These are phyloP conservation scores for Cyrtonyx montezumae DNA, from an alignment of 2,113 vertebrate genomes.

Conservation along the genomic window DNA sequence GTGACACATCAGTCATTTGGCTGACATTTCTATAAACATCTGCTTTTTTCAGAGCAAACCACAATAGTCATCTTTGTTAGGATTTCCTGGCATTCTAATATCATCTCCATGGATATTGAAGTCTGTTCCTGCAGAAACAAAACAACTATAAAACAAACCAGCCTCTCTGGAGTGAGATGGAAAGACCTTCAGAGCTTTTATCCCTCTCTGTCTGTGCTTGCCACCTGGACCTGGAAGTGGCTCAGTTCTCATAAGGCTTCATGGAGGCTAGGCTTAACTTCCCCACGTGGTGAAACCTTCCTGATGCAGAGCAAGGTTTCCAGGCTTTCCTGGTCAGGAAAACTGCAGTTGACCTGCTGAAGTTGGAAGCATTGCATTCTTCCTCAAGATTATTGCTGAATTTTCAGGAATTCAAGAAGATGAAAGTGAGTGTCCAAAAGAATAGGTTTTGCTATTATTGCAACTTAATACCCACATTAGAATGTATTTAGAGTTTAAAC, in stretches of 20 bases:
- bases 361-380: background rate
- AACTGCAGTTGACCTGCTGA: background rate
- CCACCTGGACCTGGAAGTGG: background rate
- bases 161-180: background rate
- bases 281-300: background rate
- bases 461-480: too few relatives aligned
- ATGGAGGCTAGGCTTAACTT: background rate
- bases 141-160: conserved; percentile 4
- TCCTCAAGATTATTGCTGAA: background rate
- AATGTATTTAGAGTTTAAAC: background rate
- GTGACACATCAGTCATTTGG: conserved; percentile 19
- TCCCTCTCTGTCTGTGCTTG: background rate
- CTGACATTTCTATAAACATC: conserved; percentile 54
- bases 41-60: conserved; percentile 10
- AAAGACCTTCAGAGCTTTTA: conserved; percentile 3
- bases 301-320: background rate
- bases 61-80: conserved; percentile 35
- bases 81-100: background rate
- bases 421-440: background rate
- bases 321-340: background rate
- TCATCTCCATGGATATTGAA: conserved; percentile 41
- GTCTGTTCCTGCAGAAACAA: conserved; percentile 57
- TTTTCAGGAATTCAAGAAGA: background rate
- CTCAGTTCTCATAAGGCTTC: background rate
- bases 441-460: background rate